Conservation (phyloP, 2,888 invertebrate genomes). For the Protophormia terraenovae region DNA sequence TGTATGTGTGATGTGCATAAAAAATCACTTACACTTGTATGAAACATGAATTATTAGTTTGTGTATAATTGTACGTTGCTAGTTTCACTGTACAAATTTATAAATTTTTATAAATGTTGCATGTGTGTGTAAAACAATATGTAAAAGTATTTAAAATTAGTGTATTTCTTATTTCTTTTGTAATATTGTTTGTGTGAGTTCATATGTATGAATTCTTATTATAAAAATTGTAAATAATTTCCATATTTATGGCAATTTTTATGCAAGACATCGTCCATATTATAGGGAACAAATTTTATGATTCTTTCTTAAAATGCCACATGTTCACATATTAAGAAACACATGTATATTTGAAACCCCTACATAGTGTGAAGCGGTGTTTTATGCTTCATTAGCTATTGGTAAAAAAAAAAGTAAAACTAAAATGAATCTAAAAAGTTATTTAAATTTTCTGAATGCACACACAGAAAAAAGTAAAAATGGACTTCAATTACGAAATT, state of each 20-base stretch:
- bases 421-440: too few species aligned
- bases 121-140: not conserved
- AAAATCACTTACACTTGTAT: not conserved
- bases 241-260: conserved; percentile 41
- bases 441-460: too few species aligned
- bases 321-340: not conserved
- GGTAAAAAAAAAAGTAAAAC: too few species aligned
- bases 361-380: not conserved
- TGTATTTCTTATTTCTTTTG: not conserved
- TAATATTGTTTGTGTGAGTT: not conserved
- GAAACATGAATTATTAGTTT: not conserved
- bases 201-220: conserved; percentile 5
- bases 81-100: not conserved
- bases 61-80: not conserved
- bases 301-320: conserved; percentile 14
- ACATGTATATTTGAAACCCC: not conserved
- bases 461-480: too few species aligned
- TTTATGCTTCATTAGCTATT: too few species aligned
- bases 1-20: not conserved
- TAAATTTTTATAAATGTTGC: not conserved
- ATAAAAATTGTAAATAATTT: conserved; percentile 35
- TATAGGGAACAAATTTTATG: conserved; percentile 11
- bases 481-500: too few species aligned
- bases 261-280: conserved; percentile 9
- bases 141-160: conserved; percentile 35